Base-by-base conservation (phyloP, 2,797 vertebrate genomes). In the Sebastes baramenuke region DNA sequence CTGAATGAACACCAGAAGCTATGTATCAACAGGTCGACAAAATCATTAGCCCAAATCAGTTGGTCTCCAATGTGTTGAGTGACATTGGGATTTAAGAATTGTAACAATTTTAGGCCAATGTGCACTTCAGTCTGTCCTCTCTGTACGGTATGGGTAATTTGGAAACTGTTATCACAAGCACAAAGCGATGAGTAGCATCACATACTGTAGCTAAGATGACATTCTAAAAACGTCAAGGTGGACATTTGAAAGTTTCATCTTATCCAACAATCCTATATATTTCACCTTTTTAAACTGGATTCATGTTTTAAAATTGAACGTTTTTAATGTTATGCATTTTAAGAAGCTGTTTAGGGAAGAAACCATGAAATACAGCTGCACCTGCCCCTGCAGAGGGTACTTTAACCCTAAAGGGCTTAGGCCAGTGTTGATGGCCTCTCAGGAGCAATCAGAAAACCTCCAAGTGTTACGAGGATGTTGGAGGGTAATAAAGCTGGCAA, bases 381-480 rank as follows among this genome's bases (percentile, higher is more conserved):
- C 18, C 32, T 27, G 13, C 38, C 16, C 6, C 3, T 22, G 2
- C 4, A 42, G 62, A 67, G n/a, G 27, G 14, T 13, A 54, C 25
- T 30, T 54, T 64, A 64, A 59, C 13, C 55, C 29, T 54, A 13
- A 73, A 79, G 65, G 58, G 46, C 4, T 7, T 36, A 52, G 38
- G 20, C 14, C 25, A 18, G 29, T 60, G 71, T 27, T 66, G 62
- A 59, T 75, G 52, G 56, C 79, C 69, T 86, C 59, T 54, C 22
- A 77, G 75, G 71, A 72, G 69, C 59, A 86, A 88, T 85, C 62
- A 82, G 52, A 62, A 49, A 74, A 72, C 22, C 52, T 38, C 24
- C 14, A 46, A 34, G 64, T 83, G 61, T 80, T 62, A 80, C 3
- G 3, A 79, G 42, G 64, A 74, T 72, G 49, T 78, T 49, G 3